Percentiles rank a stretch among this genome's conserved stretches.
Evolutionary conservation across 2,797 vertebrate genomes (phyloP).

Genomic region (Oophaga sylvatica): DNA sequence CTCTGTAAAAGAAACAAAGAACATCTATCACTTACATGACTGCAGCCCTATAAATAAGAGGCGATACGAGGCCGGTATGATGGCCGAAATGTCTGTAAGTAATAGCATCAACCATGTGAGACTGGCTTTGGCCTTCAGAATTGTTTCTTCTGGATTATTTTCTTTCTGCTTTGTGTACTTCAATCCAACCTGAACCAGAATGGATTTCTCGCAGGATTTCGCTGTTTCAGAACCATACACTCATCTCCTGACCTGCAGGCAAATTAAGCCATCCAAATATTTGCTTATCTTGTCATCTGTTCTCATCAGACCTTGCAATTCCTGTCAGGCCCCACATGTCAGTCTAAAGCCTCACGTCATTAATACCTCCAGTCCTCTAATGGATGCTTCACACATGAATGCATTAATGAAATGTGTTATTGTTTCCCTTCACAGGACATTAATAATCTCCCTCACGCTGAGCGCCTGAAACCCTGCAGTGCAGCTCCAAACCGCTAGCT

Average conservation of each 20-base stretch:
- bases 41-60: conserved; percentile 6
- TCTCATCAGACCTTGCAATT: conserved; percentile 79
- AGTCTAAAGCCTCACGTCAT: conserved; percentile 81
- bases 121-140: conserved; percentile 36
- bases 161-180: conserved; percentile 61
- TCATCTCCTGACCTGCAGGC: conserved; percentile 73
- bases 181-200: conserved; percentile 61
- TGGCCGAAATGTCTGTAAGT: conserved; percentile 30
- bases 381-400: conserved; percentile 80
- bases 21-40: not conserved
- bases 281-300: conserved; percentile 81
- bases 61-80: conserved; percentile 16
- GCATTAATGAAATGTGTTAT: conserved; percentile 84
- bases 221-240: conserved; percentile 64
- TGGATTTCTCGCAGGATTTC: conserved; percentile 68
- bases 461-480: conserved; percentile 71
- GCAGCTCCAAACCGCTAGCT: conserved; percentile 78
- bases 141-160: conserved; percentile 37
- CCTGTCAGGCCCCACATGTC: conserved; percentile 80
- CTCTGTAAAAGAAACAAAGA: not conserved
- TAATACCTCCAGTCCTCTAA: conserved; percentile 80
- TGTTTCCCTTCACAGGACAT: conserved; percentile 82
- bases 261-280: conserved; percentile 82
- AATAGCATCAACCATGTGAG: conserved; percentile 23
- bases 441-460: conserved; percentile 77